phyloP scores from a whole-genome alignment of 1,140 invertebrate species.

The Coboldia fuscipes region DNA sequence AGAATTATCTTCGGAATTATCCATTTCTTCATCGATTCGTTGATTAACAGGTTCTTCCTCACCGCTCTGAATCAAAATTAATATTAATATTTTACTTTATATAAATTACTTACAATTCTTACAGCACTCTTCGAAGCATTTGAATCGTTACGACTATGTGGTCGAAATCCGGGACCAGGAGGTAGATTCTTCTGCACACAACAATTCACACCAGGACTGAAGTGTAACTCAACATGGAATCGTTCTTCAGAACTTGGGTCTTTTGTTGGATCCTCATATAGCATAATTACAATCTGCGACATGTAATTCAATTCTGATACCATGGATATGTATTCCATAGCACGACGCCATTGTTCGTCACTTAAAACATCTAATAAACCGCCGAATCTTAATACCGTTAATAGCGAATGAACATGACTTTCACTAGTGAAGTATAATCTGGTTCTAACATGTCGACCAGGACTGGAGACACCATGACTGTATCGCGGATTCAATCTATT shows the following conservation, averaged over 20 bases:
- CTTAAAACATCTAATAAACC: constrained; percentile 70
- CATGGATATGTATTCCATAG: constrained; percentile 95
- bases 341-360: constrained; percentile 95
- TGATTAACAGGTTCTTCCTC: constrained; percentile 24
- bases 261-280: constrained; percentile 98
- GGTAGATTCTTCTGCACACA: constrained; percentile 87
- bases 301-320: constrained; percentile 98
- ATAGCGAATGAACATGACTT: constrained; percentile 94
- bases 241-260: constrained; percentile 72
- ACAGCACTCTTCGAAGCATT: constrained; percentile 27
- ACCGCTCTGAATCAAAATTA: constrained; percentile 5
- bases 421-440: constrained; percentile 98
- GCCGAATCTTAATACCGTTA: constrained; percentile 89
- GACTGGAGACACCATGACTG: constrained; percentile 94
- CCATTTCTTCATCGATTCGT: constrained; percentile 44
- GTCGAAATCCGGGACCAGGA: constrained; percentile 79
- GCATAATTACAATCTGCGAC: constrained; percentile 97
- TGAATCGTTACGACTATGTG: constrained; percentile 69
- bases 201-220: constrained; percentile 91
- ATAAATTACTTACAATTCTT: constrained; percentile 6
- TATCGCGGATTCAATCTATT: constrained; percentile 93
- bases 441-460: constrained; percentile 89
- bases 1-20: constrained; percentile 12
- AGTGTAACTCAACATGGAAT: constrained; percentile 94
- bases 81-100: neutral